phyloP scores from a whole-genome alignment of 2,888 invertebrate genomes.

The Phymatocera aterrima region DNA sequence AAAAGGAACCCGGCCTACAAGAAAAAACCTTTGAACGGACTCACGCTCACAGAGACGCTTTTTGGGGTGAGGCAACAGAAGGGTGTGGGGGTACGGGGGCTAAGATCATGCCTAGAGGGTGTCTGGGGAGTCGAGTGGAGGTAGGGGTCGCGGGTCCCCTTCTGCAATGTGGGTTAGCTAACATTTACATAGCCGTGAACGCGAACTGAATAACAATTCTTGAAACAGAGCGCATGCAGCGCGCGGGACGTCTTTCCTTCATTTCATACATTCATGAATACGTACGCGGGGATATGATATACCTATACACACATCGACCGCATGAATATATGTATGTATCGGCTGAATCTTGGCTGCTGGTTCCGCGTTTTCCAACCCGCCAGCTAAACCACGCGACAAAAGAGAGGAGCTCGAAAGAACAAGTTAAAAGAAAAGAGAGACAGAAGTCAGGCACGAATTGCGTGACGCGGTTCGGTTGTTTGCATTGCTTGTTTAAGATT shows the following conservation, averaged over 20 bases:
- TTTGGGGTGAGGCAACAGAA: constrained; percentile 48
- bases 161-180: constrained; percentile 60
- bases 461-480: constrained; percentile 21
- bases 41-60: constrained; percentile 11
- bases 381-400: constrained; percentile 1
- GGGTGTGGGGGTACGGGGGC: background rate
- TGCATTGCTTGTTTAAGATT: constrained; percentile 38
- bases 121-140: constrained; percentile 52
- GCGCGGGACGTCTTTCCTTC: constrained; percentile 12
- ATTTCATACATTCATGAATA: constrained; percentile 7
- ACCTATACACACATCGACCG: background rate
- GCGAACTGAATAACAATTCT: constrained; percentile 66
- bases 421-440: background rate
- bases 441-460: background rate
- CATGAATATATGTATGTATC: background rate
- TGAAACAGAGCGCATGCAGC: constrained; percentile 56
- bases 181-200: constrained; percentile 66
- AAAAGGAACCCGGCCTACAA: no score
- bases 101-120: constrained; percentile 56
- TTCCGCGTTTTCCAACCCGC: background rate
- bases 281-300: background rate
- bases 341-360: background rate
- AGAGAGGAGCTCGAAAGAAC: background rate
- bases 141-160: constrained; percentile 32
- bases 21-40: constrained; percentile 14